Conservation (phyloP, 2,113 vertebrate genomes). For the Bos javanicus region DNA sequence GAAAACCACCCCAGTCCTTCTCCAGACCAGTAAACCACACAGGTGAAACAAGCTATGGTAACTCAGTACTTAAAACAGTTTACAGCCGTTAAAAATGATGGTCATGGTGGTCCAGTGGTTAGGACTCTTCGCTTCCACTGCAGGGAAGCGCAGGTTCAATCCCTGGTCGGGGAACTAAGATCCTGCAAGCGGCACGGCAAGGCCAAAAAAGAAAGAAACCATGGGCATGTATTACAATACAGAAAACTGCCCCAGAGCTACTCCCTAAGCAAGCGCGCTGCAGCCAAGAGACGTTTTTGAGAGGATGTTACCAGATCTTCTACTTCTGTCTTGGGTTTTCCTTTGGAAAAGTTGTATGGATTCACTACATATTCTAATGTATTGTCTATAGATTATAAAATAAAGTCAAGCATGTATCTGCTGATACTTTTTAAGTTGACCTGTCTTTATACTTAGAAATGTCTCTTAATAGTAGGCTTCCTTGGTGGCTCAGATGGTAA, state of each 20-base stretch:
- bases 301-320: neutral
- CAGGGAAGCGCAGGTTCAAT: neutral
- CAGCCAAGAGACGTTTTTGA: neutral
- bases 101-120: neutral
- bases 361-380: neutral
- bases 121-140: neutral
- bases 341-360: neutral
- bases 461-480: neutral
- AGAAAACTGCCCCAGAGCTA: neutral
- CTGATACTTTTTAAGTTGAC: neutral
- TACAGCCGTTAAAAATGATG: neutral
- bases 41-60: fast-evolving
- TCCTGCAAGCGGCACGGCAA: neutral
- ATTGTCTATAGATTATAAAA: neutral
- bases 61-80: neutral
- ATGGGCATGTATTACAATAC: neutral
- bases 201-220: neutral
- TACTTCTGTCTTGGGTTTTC: neutral
- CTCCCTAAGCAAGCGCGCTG: neutral
- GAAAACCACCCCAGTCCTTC: neutral
- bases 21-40: neutral
- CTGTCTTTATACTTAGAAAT: neutral
- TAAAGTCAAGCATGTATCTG: neutral
- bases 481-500: neutral
- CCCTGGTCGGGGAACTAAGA: neutral